Conservation (phyloP, 2,888 invertebrate species). For the Cataglyphis albicans region DNA sequence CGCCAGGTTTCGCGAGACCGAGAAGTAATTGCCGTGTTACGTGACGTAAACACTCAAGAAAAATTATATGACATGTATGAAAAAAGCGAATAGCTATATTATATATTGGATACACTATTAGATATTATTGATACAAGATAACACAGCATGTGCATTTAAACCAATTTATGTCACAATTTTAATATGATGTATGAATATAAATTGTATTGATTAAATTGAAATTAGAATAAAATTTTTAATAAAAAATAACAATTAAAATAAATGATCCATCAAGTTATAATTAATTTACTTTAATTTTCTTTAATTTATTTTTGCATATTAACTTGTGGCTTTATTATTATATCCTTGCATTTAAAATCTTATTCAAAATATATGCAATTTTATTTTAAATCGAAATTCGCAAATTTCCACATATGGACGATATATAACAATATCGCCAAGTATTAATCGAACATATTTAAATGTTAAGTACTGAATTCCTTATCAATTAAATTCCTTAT, state of each 20-base stretch:
- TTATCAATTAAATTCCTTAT: background rate
- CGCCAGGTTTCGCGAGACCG: background rate
- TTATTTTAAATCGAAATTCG: background rate
- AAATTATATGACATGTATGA: background rate
- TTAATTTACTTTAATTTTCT: background rate
- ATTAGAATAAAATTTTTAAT: background rate
- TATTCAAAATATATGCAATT: background rate
- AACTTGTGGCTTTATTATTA: background rate
- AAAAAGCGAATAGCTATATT: background rate
- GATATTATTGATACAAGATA: background rate
- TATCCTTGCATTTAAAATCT: background rate
- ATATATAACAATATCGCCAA: background rate
- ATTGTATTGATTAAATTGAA: background rate
- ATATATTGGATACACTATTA: background rate
- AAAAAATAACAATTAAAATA: background rate
- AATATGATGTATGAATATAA: background rate
- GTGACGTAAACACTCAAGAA: background rate
- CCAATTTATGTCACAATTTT: background rate
- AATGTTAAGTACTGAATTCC: background rate
- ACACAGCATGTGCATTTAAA: background rate
- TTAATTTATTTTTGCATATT: background rate
- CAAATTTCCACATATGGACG: no score
- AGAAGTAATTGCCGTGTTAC: slow-evolving; percentile 22
- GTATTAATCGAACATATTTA: background rate
- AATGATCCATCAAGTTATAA: background rate